Evolutionary conservation across 1,140 invertebrate species (phyloP).

Genomic region (Tachypleus tridentatus): DNA sequence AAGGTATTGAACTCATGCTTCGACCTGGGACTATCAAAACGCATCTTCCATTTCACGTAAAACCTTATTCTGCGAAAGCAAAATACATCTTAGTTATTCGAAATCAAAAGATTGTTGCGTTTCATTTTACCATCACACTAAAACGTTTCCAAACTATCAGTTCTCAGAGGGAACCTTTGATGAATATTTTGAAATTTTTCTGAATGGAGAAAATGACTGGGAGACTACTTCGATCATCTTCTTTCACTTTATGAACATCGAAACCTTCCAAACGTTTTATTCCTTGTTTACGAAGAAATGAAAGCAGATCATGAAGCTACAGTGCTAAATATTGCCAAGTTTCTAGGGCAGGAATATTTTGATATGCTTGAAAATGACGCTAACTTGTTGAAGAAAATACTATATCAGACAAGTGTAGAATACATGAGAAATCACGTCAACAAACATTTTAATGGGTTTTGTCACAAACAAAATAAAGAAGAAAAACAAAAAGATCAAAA

Average conservation of each 20-base stretch:
- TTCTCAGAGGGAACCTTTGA: slow-evolving; percentile 11
- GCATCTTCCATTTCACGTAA: slow-evolving; percentile 57
- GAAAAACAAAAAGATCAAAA: too few species aligned
- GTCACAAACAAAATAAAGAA: too few species aligned
- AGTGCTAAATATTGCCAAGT: slow-evolving; percentile 22
- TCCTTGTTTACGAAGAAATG: slow-evolving; percentile 27
- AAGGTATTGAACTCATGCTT: neutral
- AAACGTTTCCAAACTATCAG: slow-evolving; percentile 1
- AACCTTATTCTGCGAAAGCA: slow-evolving; percentile 37
- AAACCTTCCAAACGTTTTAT: slow-evolving; percentile 24
- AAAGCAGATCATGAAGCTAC: neutral
- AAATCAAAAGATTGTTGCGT: slow-evolving; percentile 73
- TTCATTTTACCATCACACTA: slow-evolving; percentile 67
- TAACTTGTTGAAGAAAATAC: slow-evolving; percentile 4
- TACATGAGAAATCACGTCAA: slow-evolving; percentile 11
- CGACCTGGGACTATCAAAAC: slow-evolving; percentile 39
- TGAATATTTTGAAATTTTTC: slow-evolving; percentile 16
- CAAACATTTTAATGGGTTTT: neutral
- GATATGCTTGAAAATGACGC: neutral
- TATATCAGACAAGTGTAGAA: slow-evolving; percentile 9
- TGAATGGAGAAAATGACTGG: slow-evolving; percentile 11
- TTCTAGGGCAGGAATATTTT: slow-evolving; percentile 30
- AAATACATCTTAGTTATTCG: slow-evolving; percentile 52
- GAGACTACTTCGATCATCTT: slow-evolving; percentile 28
- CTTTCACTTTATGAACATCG: slow-evolving; percentile 20